phyloP scores from a whole-genome alignment of 2,888 invertebrate genomes.

The Diploptera punctata region DNA sequence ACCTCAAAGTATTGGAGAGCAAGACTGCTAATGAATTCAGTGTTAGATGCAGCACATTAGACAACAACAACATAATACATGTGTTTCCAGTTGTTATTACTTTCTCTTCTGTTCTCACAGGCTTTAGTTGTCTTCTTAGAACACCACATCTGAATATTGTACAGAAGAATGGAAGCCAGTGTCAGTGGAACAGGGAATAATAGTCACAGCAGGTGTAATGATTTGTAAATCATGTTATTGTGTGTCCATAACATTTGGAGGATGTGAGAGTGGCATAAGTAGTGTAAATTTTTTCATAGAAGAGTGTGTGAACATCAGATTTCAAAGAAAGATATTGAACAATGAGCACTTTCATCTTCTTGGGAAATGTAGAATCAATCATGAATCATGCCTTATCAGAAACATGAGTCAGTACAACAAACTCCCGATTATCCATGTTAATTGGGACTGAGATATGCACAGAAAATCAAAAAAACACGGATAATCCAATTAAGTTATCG shows the following conservation, averaged over 20 bases:
- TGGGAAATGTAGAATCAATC: not conserved
- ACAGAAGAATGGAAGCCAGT: not conserved
- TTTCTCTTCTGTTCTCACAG: too few relatives aligned
- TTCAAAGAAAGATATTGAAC: not conserved
- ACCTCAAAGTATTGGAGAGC: too few relatives aligned
- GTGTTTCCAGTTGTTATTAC: too few relatives aligned
- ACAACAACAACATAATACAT: too few relatives aligned
- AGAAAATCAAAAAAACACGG: too few relatives aligned
- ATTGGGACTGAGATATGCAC: too few relatives aligned
- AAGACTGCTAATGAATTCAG: too few relatives aligned
- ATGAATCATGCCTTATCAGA: not conserved
- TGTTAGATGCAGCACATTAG: too few relatives aligned
- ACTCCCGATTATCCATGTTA: too few relatives aligned
- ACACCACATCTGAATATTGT: not conserved
- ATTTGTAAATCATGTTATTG: not conserved
- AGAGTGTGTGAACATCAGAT: not conserved
- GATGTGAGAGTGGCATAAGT: not conserved
- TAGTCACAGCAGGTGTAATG: not conserved
- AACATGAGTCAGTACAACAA: not conserved
- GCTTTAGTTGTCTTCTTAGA: too few relatives aligned
- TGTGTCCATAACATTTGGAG: not conserved
- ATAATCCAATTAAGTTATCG: too few relatives aligned
- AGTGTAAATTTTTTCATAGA: not conserved
- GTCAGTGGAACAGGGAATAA: not conserved
- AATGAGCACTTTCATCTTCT: not conserved